Conservation (phyloP, 2,797 vertebrate genomes). For the Synaphobranchus kaupii region DNA sequence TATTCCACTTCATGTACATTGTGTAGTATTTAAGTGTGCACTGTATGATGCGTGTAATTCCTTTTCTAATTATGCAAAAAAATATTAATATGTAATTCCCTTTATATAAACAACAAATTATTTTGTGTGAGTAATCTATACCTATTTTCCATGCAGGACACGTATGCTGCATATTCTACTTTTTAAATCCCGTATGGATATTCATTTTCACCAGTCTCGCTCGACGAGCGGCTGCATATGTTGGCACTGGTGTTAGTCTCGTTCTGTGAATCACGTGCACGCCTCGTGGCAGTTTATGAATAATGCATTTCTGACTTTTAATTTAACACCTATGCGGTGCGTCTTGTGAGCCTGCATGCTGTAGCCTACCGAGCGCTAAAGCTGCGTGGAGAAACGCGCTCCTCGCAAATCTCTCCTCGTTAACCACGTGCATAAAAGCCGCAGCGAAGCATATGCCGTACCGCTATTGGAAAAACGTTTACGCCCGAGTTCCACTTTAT, state of each 20-base stretch:
- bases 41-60: not conserved
- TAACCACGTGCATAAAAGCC: not conserved
- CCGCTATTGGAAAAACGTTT: not conserved
- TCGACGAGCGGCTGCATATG: not conserved
- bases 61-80: not conserved
- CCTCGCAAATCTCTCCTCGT: not conserved
- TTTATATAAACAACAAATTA: not conserved
- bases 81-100: not conserved
- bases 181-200: not conserved
- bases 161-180: not conserved
- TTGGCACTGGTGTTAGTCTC: not conserved
- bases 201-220: not conserved
- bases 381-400: not conserved
- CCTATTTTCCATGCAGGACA: not conserved
- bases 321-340: slow-evolving; percentile 1
- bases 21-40: not conserved
- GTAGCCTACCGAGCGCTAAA: not conserved
- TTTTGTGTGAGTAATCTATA: not conserved
- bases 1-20: not conserved
- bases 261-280: not conserved
- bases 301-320: not conserved
- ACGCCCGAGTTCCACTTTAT: not conserved
- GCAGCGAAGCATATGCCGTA: not conserved
- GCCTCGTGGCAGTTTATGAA: not conserved
- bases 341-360: not conserved